phyloP scores from a whole-genome alignment of 2,888 invertebrate species.

The Allacma fusca region DNA sequence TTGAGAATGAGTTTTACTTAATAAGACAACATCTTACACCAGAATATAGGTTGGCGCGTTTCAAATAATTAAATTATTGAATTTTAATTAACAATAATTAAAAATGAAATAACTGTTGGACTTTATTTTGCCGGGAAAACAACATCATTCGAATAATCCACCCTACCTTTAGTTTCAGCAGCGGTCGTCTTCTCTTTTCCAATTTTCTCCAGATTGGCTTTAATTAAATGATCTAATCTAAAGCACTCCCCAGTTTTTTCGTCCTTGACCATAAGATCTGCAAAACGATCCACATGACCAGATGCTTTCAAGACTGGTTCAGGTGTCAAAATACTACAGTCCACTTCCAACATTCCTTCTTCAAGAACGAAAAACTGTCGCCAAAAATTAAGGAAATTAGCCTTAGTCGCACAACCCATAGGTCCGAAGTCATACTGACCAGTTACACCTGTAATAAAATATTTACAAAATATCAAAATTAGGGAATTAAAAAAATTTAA shows the following conservation, averaged over 20 bases:
- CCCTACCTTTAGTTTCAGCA: constrained; percentile 67
- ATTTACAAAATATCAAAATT: background rate
- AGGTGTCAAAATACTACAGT: constrained; percentile 96
- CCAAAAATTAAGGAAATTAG: constrained; percentile 93
- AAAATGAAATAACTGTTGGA: background rate
- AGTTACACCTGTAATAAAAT: constrained; percentile 66
- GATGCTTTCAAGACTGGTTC: constrained; percentile 97
- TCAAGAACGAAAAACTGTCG: constrained; percentile 94
- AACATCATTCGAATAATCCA: no score
- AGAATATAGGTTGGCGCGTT: no score
- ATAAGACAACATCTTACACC: no score
- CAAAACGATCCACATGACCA: constrained; percentile 98
- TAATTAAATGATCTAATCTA: constrained; percentile 95
- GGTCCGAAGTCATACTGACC: constrained; percentile 98
- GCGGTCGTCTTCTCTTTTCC: constrained; percentile 83
- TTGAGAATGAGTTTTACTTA: no score
- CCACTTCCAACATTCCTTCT: constrained; percentile 98
- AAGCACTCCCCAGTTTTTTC: constrained; percentile 95
- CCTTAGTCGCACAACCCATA: constrained; percentile 98
- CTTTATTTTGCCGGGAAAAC: no score
- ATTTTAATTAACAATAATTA: constrained; percentile 20
- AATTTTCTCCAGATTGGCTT: constrained; percentile 89
- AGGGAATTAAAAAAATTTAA: background rate
- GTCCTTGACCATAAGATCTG: constrained; percentile 99
- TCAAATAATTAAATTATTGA: no score